A percentile compares a stretch with the other conserved stretches of the same genome.
Conservation (phyloP, 2,113 vertebrate genomes). For the Oryzias curvinotus region DNA sequence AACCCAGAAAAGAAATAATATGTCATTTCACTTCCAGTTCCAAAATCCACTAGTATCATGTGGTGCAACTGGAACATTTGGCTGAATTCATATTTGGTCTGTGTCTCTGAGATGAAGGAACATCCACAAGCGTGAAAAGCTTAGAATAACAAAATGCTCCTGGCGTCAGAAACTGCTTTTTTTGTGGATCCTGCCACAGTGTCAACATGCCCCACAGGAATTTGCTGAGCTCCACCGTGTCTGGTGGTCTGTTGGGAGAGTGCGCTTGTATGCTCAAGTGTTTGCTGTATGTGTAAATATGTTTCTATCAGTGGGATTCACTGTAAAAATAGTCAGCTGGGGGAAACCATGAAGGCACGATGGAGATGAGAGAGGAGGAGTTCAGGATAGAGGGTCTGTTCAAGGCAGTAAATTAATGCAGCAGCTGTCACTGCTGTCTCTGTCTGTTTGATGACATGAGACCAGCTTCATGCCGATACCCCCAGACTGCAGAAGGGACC, state of each 20-base stretch:
- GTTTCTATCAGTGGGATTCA: conserved; percentile 18
- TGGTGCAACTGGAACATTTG: conserved; percentile 46
- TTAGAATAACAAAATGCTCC: conserved; percentile 69
- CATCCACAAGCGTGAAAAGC: conserved; percentile 51
- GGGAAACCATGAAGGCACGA: conserved; percentile 14
- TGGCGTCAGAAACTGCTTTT: conserved; percentile 60
- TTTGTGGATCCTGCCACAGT: conserved; percentile 59
- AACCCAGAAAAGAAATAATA: conserved; percentile 44
- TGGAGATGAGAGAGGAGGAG: conserved; percentile 18
- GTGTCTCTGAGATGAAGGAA: conserved; percentile 47
- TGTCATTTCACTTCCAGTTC: conserved; percentile 26
- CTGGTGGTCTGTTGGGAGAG: conserved; percentile 21
- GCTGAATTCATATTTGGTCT: conserved; percentile 44
- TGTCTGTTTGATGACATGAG: background rate
- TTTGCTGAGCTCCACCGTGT: conserved; percentile 62
- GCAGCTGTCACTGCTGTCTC: conserved; percentile 1
- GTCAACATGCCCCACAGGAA: conserved; percentile 68
- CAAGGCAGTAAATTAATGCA: background rate
- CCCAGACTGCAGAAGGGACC: background rate
- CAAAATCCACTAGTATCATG: conserved; percentile 47
- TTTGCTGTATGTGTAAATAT: conserved; percentile 1
- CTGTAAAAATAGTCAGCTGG: conserved; percentile 41
- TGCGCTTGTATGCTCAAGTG: conserved; percentile 4
- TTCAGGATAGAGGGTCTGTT: background rate
- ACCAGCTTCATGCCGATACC: background rate